phyloP scores from a whole-genome alignment of 2,888 invertebrate genomes.

The Macrophya alboannulata region DNA sequence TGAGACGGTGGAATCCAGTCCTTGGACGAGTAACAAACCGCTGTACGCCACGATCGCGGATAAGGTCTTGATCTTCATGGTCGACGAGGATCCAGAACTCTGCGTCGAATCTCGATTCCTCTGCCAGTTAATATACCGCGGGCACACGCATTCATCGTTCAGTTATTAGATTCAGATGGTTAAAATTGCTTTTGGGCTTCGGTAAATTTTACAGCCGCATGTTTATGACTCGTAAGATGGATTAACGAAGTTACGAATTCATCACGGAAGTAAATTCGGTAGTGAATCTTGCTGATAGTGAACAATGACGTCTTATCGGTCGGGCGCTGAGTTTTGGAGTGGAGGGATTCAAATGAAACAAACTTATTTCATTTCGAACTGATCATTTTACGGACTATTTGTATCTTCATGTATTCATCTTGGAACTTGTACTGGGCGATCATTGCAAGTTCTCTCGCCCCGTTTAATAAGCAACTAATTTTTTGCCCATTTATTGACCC shows the following conservation, averaged over 20 bases:
- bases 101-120: neutral
- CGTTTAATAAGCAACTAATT: no score
- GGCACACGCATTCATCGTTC: neutral
- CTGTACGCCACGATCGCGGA: neutral
- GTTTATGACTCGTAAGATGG: neutral
- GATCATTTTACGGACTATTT: no score
- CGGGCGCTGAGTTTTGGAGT: no score
- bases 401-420: no score
- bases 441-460: no score
- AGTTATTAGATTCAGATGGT: neutral
- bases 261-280: neutral
- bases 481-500: no score
- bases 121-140: neutral
- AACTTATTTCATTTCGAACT: no score
- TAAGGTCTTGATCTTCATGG: neutral
- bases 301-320: no score
- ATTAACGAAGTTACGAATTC: neutral
- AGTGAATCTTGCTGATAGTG: neutral
- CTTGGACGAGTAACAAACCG: neutral
- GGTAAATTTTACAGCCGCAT: neutral
- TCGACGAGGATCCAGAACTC: neutral
- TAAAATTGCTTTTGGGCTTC: neutral
- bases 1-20: neutral
- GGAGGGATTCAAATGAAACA: no score
- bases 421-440: no score